Evolutionary conservation across 2,888 invertebrate species (phyloP), one percentile per base, ranked within the genome.

Genomic region (Dicyrtomina minuta): DNA sequence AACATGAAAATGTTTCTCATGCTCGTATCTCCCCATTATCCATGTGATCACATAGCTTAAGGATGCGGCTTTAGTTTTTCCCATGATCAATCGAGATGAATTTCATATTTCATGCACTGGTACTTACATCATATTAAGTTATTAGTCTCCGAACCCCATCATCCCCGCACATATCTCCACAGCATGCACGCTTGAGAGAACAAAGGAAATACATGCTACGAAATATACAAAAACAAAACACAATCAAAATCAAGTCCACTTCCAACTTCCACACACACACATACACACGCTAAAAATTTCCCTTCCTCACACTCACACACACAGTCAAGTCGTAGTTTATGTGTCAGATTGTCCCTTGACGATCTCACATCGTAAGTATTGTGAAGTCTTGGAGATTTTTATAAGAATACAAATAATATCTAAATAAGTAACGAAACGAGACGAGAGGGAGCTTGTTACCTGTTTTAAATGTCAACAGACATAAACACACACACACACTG

Each of bases 61-160:
- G 43, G 53, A 65, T 65, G 65, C 55, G 65, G 65, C 65, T 65
- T 41, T 65, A 24, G 17, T 55, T 55, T 65, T 65, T 65, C 65
- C 65, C 65, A 65, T 65, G 65, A 65, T 65, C 53, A 65, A 65
- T 65, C 55, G 65, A 55, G 65, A 65, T 55, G 43, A 65, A 65
- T 53, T 65, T 65, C 41, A 55, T 65, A 55, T 64, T 64, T 64
- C 55, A 51, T 62, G 49, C 49, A 24, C 44, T 26, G 55, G 33
- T 46, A 64, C 64, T 64, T 51, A 17, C 27, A 39, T 12, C 20
- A 20, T 64, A 64, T 51, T 51, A 64, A 64, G 64, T 64, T 53
- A 53, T 51, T 33, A 53, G 64, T 26, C 26, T 26, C 27, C 46
- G 4, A 46, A n/a, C 4, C 15, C 17, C 46, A 46, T 55, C 55